A percentile compares a stretch with the other conserved stretches of the same genome.
Evolutionary conservation across 2,797 vertebrate species (phyloP).

Genomic region (Chaunax sp.): DNA sequence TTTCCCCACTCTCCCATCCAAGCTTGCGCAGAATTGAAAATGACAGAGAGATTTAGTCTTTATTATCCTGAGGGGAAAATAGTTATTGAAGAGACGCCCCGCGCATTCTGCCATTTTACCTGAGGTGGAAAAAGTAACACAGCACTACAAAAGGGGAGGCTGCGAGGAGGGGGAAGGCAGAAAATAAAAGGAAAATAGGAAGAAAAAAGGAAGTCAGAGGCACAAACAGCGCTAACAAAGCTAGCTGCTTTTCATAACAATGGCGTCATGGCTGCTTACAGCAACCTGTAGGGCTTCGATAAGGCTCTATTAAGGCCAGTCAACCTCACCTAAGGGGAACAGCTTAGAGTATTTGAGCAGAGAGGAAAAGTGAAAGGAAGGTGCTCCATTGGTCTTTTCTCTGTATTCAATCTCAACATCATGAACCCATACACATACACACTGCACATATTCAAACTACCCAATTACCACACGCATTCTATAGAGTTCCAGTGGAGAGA

Average conservation of each 20-base stretch:
- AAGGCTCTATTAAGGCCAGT: slow-evolving; percentile 84
- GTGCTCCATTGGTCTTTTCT: slow-evolving; percentile 63
- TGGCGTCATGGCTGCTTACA: slow-evolving; percentile 83
- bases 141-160: slow-evolving; percentile 77
- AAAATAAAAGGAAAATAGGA: slow-evolving; percentile 76
- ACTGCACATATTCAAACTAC: slow-evolving; percentile 77
- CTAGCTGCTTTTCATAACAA: slow-evolving; percentile 87
- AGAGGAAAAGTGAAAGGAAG: slow-evolving; percentile 56
- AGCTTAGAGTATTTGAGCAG: slow-evolving; percentile 67
- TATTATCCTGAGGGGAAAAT: slow-evolving; percentile 84
- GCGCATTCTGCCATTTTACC: slow-evolving; percentile 80
- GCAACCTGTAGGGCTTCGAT: slow-evolving; percentile 86
- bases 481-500: slow-evolving; percentile 78
- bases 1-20: slow-evolving; percentile 83
- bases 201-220: slow-evolving; percentile 69
- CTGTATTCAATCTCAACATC: slow-evolving; percentile 71
- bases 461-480: slow-evolving; percentile 83
- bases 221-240: slow-evolving; percentile 83
- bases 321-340: slow-evolving; percentile 78
- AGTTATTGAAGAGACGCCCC: slow-evolving; percentile 82
- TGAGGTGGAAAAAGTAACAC: slow-evolving; percentile 79
- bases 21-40: slow-evolving; percentile 82
- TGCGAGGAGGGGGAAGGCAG: slow-evolving; percentile 57
- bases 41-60: slow-evolving; percentile 87
- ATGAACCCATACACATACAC: slow-evolving; percentile 26